Conservation (phyloP, 2,888 invertebrate genomes). For the Spatulosminthurus flaviceps region DNA sequence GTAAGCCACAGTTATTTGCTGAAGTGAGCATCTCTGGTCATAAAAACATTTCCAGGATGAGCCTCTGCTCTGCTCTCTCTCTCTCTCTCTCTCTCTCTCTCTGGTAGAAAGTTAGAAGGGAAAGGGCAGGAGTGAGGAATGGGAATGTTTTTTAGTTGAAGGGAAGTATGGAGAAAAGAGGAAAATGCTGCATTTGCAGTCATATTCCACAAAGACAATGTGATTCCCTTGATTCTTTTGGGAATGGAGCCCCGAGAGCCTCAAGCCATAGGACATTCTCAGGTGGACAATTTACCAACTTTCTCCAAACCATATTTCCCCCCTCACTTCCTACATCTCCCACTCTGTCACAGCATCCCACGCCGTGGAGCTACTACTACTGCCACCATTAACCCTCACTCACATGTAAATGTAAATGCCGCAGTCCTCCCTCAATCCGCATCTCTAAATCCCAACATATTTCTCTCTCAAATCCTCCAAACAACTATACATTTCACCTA, state of each 20-base stretch:
- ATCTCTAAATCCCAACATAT: background rate
- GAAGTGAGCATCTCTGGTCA: constrained; percentile 20
- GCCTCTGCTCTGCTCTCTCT: no score
- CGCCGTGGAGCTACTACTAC: background rate
- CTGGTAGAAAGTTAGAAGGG: background rate
- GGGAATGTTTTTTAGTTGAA: background rate
- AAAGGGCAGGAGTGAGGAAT: background rate
- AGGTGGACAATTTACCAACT: constrained; percentile 32
- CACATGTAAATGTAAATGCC: constrained; percentile 15
- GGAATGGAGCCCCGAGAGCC: background rate
- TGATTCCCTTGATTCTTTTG: background rate
- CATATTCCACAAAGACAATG: background rate
- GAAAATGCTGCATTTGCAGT: constrained; percentile 1
- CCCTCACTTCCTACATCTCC: background rate
- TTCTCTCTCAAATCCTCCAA: background rate
- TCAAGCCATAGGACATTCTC: background rate
- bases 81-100: no score
- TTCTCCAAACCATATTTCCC: background rate
- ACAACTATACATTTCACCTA: background rate
- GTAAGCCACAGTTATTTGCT: constrained; percentile 1
- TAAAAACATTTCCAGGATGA: constrained; percentile 12
- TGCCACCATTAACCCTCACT: background rate
- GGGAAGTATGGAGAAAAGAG: background rate
- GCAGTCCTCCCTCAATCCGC: constrained; percentile 9
- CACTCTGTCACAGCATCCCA: background rate